Conservation (phyloP, 2,888 invertebrate genomes). For the Tachina fera region DNA sequence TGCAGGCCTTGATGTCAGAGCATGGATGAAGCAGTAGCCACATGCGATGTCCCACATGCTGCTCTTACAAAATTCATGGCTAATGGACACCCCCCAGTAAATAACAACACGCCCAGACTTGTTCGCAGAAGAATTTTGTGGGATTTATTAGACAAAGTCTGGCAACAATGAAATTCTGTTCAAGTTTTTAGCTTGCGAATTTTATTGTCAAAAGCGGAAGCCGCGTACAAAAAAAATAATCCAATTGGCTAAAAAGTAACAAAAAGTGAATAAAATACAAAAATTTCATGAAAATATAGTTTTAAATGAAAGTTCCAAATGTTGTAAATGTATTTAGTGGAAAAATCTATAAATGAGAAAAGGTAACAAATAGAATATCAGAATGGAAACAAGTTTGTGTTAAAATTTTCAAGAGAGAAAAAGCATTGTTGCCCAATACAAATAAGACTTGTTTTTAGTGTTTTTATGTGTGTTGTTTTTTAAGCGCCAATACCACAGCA, state of each 20-base stretch:
- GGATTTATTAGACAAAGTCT: neutral
- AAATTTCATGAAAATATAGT: neutral
- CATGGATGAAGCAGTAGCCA: no score
- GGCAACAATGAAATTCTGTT: constrained; percentile 34
- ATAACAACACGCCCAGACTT: no score
- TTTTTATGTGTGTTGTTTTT: constrained; percentile 4
- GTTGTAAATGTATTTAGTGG: neutral
- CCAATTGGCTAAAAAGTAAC: constrained; percentile 7
- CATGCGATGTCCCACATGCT: no score
- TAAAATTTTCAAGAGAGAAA: constrained; percentile 18
- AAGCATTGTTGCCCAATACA: constrained; percentile 11
- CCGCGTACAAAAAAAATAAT: constrained; percentile 31
- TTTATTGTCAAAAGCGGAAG: constrained; percentile 24
- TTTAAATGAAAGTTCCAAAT: neutral
- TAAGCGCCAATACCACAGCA: neutral
- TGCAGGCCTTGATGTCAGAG: no score
- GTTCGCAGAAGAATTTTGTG: neutral
- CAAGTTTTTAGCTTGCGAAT: constrained; percentile 33
- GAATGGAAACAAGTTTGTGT: constrained; percentile 42
- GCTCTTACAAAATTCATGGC: no score
- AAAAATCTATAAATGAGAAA: constrained; percentile 25
- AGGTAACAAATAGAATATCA: constrained; percentile 28
- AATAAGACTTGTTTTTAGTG: constrained; percentile 13
- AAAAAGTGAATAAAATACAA: constrained; percentile 3
- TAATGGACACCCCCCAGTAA: no score